A percentile compares a stretch with the other conserved stretches of the same genome.
Evolutionary conservation across 1,140 invertebrate species (phyloP).

Genomic region (Hormaphis cornu): DNA sequence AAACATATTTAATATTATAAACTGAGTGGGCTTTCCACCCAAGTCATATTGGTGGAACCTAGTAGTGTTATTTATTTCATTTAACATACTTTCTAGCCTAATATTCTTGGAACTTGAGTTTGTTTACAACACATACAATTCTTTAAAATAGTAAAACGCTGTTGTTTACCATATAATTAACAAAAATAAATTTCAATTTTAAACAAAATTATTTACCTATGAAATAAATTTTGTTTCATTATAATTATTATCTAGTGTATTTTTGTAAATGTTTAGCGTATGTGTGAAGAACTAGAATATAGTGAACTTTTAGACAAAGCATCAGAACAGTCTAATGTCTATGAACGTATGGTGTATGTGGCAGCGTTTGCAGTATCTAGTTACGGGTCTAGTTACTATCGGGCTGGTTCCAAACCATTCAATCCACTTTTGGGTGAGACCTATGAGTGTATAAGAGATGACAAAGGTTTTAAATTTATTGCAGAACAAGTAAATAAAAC

Average conservation of each 20-base stretch:
- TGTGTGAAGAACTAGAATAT: constrained; percentile 80
- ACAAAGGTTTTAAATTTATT: constrained; percentile 66
- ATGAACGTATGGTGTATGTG: constrained; percentile 64
- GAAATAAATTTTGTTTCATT: too few relatives aligned
- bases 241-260: too few relatives aligned
- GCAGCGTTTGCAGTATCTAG: constrained; percentile 75
- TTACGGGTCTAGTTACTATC: constrained; percentile 66
- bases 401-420: constrained; percentile 78
- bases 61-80: too few relatives aligned
- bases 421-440: constrained; percentile 80
- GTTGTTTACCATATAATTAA: too few relatives aligned
- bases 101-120: too few relatives aligned
- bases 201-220: too few relatives aligned
- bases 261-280: constrained; percentile 50
- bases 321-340: constrained; percentile 50
- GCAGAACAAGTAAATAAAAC: constrained; percentile 51
- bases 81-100: too few relatives aligned
- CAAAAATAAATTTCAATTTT: too few relatives aligned
- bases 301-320: constrained; percentile 68
- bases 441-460: constrained; percentile 68
- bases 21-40: too few relatives aligned
- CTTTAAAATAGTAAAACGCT: too few relatives aligned
- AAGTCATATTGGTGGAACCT: too few relatives aligned
- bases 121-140: too few relatives aligned
- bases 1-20: not conserved